Conservation (phyloP, 2,888 invertebrate genomes). For the Eutolmus rufibarbis region DNA sequence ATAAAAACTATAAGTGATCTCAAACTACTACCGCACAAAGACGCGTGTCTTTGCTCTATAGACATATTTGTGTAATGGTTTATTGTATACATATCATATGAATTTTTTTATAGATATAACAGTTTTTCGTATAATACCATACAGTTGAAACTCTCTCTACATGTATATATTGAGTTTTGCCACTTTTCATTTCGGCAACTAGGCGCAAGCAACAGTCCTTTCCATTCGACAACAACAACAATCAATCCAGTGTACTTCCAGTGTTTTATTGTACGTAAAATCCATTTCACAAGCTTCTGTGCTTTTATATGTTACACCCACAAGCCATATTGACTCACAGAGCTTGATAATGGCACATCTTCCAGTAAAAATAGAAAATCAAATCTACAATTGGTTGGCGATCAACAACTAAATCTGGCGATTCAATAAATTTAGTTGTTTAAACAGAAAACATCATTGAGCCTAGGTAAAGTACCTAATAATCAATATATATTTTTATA, state of each 20-base stretch:
- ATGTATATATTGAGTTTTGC: constrained; percentile 27
- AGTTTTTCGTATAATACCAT: constrained; percentile 22
- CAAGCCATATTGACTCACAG: constrained; percentile 25
- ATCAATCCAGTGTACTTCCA: constrained; percentile 3
- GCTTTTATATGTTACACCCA: constrained; percentile 31
- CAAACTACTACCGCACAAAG: constrained; percentile 35
- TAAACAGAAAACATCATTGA: not conserved
- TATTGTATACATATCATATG: constrained; percentile 32
- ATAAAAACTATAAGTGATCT: constrained; percentile 33
- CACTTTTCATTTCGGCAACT: constrained; percentile 25
- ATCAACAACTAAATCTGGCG: not conserved
- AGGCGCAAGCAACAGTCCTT: constrained; percentile 21
- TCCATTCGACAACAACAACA: constrained; percentile 1
- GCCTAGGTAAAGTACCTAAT: constrained; percentile 2
- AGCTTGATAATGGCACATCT: constrained; percentile 13
- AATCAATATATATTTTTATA: not conserved
- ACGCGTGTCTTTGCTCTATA: constrained; percentile 41
- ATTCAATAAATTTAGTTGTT: not conserved
- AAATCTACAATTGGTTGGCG: constrained; percentile 11
- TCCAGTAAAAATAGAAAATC: constrained; percentile 23
- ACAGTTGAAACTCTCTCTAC: constrained; percentile 1
- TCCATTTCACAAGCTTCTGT: constrained; percentile 31
- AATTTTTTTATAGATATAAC: constrained; percentile 20
- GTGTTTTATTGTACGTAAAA: not conserved
- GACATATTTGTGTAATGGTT: constrained; percentile 30